Conservation (phyloP, 2,888 invertebrate genomes). For the Girardia tigrina region DNA sequence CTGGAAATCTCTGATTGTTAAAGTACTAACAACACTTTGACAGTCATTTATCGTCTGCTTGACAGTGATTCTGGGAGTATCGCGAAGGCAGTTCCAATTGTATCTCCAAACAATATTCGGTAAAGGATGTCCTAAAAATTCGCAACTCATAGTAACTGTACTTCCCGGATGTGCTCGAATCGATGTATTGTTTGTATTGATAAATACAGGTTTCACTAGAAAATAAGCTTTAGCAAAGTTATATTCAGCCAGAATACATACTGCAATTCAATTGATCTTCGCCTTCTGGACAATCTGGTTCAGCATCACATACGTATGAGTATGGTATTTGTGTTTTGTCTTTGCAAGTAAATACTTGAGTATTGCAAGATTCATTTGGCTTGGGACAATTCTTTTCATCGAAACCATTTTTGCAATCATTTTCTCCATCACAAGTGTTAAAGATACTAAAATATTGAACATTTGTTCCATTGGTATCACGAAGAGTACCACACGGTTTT, state of each 20-base stretch:
- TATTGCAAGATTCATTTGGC: background rate
- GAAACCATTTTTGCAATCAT: background rate
- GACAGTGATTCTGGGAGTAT: background rate
- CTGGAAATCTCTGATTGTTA: background rate
- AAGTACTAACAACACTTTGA: background rate
- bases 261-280: background rate
- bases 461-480: background rate
- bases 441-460: background rate
- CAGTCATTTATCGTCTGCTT: background rate
- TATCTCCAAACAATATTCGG: slow-evolving; percentile 3
- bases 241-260: too few species aligned
- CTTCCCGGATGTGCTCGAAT: background rate
- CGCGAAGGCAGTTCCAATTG: background rate
- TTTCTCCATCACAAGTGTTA: background rate
- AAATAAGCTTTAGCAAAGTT: background rate
- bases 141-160: background rate
- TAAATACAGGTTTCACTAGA: background rate
- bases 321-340: background rate
- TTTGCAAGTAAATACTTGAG: background rate
- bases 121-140: background rate
- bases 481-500: background rate
- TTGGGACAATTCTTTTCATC: background rate
- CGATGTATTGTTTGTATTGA: background rate
- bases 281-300: background rate
- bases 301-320: background rate